Evolutionary conservation across 2,113 vertebrate genomes (phyloP), one percentile per base, ranked within the genome.

Genomic region (Bubo scandiacus): DNA sequence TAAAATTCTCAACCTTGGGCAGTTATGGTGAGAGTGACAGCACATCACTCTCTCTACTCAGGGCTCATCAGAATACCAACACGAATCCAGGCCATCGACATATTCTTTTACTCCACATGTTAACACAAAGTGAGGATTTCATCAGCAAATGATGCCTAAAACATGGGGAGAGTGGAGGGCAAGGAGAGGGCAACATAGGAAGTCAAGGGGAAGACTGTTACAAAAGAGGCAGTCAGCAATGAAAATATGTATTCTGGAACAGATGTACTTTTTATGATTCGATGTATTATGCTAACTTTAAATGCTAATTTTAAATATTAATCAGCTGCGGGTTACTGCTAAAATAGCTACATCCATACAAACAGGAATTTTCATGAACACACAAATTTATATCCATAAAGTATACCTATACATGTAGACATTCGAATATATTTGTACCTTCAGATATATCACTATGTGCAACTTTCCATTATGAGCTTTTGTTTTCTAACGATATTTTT

Each of bases 1-100:
- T 94, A 70, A 72, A 94, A 94, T 80, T 91, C 87, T 92, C 78
- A 95, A 14, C 84, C 89, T 93, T 97, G 95, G 71, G 61, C 84
- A 91, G 81, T 77, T 88, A 90, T 14, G n/a, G 86, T 2, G 6
- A 87, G 51, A 91, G 57, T 96, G 92, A 94, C 92, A 96, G 89
- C 78, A 86, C 54, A 88, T 94, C 81, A 87, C 86, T 96, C 89
- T 92, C 79, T 67, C n/a, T 78, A 47, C 51, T 70, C 74, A 26
- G 65, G 38, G 58, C 83, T 81, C 91, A 74, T 88, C 85, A 70
- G 62, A 94, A 82, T 81, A 90, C 58, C 94, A 91, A 91, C 54
- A 88, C 66, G 86, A 90, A 91, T 52, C 62, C 81, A 77, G 91
- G 80, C 42, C 63, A 93, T 73, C 91, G 78, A 45, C 38, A 40